Evolutionary conservation across 2,113 vertebrate species (phyloP).

Genomic region (Himantopus leucocephalus): DNA sequence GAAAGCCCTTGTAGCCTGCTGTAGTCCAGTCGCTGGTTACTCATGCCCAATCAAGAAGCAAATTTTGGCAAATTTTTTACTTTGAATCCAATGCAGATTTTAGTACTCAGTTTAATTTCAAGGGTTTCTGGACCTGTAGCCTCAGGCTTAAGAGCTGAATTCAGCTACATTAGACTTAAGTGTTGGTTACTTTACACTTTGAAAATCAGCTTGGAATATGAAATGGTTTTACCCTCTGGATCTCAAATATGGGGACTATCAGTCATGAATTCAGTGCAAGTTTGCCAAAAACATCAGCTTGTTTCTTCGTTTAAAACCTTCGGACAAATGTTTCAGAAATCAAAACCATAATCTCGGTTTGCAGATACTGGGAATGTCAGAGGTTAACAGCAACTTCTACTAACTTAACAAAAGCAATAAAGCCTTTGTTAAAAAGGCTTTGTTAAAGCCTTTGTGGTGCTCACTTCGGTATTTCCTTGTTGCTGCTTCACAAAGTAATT

Average conservation of each 20-base stretch:
- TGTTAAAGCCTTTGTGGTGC: background rate
- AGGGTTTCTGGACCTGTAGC: background rate
- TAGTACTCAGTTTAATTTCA: background rate
- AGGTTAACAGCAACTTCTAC: background rate
- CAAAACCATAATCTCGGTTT: background rate
- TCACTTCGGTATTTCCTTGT: background rate
- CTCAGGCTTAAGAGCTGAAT: background rate
- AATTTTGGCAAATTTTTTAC: background rate
- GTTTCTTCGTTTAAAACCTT: background rate
- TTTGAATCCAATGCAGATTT: background rate
- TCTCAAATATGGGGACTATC: background rate
- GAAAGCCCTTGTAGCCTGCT: background rate
- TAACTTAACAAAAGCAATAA: background rate
- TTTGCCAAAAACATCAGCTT: background rate
- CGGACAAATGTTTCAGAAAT: background rate
- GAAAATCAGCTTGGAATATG: background rate
- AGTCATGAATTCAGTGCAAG: background rate
- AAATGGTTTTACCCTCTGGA: background rate
- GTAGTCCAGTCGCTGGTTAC: background rate
- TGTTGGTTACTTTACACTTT: background rate
- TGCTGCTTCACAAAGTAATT: background rate
- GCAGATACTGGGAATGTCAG: background rate
- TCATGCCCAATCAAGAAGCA: background rate
- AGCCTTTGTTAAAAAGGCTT: background rate
- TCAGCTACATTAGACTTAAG: background rate